Percentiles rank a stretch among this genome's conserved stretches.
These are phyloP conservation scores for Helogale parvula DNA, from an alignment of 2,113 vertebrate genomes.

Conservation along the genomic window DNA sequence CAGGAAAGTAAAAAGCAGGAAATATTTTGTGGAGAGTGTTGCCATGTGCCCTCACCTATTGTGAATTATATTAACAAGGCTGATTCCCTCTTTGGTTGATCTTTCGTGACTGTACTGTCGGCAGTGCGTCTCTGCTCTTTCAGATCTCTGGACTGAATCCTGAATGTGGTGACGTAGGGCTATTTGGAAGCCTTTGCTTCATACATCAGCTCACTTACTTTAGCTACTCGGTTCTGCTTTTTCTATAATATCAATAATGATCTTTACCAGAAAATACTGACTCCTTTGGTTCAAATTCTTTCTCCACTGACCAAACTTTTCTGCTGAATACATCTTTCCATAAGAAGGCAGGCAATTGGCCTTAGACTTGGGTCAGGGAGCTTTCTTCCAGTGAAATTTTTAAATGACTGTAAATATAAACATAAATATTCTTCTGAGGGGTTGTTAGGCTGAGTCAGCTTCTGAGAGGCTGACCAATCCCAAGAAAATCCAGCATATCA, in stretches of 20 bases:
- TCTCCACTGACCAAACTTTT: neutral
- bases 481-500: constrained; percentile 19
- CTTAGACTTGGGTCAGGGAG: neutral
- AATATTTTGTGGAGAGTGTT: neutral
- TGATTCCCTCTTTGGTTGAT: neutral
- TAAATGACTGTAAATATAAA: neutral
- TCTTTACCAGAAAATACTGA: neutral
- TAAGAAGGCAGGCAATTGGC: neutral
- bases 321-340: neutral
- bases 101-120: neutral
- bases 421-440: neutral
- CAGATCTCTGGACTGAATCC: neutral
- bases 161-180: neutral
- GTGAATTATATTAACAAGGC: neutral
- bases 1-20: neutral
- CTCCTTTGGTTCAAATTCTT: neutral
- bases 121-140: neutral
- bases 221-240: neutral
- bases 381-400: constrained; percentile 1
- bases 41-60: neutral
- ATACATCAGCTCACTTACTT: neutral
- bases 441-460: neutral
- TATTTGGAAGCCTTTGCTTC: neutral
- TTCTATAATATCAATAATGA: neutral
- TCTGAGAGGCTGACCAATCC: neutral